Percentiles rank a stretch among this genome's conserved stretches.
Conservation (phyloP, 1,140 invertebrate genomes). For the Nylanderia fulva region DNA sequence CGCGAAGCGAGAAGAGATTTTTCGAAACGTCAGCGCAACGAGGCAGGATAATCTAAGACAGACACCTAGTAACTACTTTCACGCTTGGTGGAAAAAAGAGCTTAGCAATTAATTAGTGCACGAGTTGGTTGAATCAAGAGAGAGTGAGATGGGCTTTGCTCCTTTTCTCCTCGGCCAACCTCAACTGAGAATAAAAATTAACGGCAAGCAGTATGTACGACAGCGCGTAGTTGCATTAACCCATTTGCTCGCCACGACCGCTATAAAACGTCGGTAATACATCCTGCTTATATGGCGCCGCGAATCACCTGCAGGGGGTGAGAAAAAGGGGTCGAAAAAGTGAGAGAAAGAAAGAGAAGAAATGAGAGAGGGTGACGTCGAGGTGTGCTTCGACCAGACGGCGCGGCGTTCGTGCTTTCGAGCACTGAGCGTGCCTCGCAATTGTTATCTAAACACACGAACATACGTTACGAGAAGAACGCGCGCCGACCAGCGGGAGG, state of each 20-base stretch:
- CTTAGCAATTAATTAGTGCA: constrained; percentile 71
- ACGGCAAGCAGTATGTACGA: constrained; percentile 50
- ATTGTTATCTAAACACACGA: constrained; percentile 64
- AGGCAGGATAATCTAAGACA: constrained; percentile 12
- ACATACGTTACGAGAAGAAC: constrained; percentile 50
- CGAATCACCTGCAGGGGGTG: constrained; percentile 16
- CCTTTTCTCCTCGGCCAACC: constrained; percentile 39
- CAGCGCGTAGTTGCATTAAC: constrained; percentile 71
- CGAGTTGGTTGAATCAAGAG: constrained; percentile 56
- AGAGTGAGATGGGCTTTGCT: constrained; percentile 59
- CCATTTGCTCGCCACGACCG: constrained; percentile 67
- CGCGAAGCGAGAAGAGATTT: neutral
- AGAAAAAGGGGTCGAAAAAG: constrained; percentile 16
- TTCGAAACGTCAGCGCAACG: constrained; percentile 13
- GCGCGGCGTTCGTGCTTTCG: constrained; percentile 52
- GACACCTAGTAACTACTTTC: constrained; percentile 21
- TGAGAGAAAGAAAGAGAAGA: neutral
- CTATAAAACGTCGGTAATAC: constrained; percentile 59
- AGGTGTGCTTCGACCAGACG: constrained; percentile 25
- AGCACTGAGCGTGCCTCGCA: constrained; percentile 55
- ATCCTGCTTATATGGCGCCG: constrained; percentile 48
- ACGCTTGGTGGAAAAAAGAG: constrained; percentile 44
- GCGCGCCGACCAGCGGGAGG: neutral
- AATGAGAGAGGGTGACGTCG: constrained; percentile 10
- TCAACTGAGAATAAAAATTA: constrained; percentile 64